Evolutionary conservation across 2,113 vertebrate genomes (phyloP).

Genomic region (Antigone vipio): DNA sequence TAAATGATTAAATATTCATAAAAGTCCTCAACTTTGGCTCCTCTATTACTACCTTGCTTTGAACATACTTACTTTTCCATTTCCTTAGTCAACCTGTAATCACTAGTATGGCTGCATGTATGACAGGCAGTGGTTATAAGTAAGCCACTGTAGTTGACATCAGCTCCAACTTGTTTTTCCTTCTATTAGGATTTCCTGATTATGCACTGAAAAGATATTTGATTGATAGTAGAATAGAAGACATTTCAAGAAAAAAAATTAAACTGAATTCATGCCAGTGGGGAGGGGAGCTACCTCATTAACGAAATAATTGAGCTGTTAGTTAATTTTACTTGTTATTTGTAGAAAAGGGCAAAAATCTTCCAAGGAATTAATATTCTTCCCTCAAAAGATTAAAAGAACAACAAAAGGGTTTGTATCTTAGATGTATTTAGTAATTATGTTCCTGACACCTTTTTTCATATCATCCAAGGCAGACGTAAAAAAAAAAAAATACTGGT

Average conservation of each 20-base stretch:
- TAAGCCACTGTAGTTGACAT: conserved; percentile 1
- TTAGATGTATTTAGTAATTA: conserved; percentile 71
- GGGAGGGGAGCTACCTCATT: conserved; percentile 64
- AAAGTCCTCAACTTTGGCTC: neutral
- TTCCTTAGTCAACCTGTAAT: conserved; percentile 15
- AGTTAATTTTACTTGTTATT: conserved; percentile 74
- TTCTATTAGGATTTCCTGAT: conserved; percentile 36
- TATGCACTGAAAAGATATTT: conserved; percentile 49
- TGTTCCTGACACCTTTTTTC: conserved; percentile 56
- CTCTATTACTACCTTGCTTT: neutral
- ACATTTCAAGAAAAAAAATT: conserved; percentile 26
- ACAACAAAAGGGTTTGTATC: conserved; percentile 67
- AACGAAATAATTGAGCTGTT: conserved; percentile 77
- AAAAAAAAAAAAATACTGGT: conserved; percentile 13
- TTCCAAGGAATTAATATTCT: conserved; percentile 58
- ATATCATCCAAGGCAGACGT: conserved; percentile 54
- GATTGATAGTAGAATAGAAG: conserved; percentile 68
- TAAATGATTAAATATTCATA: conserved; percentile 9
- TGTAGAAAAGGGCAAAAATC: conserved; percentile 57
- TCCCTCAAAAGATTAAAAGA: conserved; percentile 72
- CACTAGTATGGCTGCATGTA: neutral
- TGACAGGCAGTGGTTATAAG: conserved; percentile 33
- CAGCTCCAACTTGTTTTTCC: conserved; percentile 23
- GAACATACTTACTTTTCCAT: neutral
- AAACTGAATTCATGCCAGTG: conserved; percentile 54